Base-by-base conservation (phyloP, 2,797 vertebrate genomes). In the Lindbergichthys nudifrons region DNA sequence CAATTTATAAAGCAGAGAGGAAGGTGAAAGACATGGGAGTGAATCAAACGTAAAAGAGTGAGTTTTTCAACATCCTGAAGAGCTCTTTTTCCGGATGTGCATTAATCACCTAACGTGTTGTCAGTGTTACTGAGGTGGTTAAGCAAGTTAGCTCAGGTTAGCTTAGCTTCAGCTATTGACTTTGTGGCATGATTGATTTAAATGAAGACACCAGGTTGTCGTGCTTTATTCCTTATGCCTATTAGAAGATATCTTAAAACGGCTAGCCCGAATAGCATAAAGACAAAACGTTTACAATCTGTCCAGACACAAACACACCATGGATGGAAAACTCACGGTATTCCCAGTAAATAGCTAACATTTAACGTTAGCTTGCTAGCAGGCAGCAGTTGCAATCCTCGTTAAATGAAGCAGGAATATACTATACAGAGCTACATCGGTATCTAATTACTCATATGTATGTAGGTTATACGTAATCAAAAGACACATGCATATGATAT, bases 361-460 rank as follows among this genome's bases (percentile, higher is more conserved):
- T 36, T 36, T 75, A 70, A 65, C 21, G 42, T 45, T 63, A 75
- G 65, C 77, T 32, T 41, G 43, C 53, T 81, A 63, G 68, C 70
- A 32, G 1, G 10, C 23, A 41, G 5, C 39, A 67, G n/a, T 62
- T 54, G 30, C 65, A 64, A 21, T 45, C 23, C 13, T 52, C 46
- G 18, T 65, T 21, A 53, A 48, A 50, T 4, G 15, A 53, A 50
- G 10, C 26, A 50, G n/a, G 15, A 14, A 59, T 6, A 41, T 3
- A 16, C 1, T 32, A 32, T 69, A 65, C 10, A 39, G 4, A 8
- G 1, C 51, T 21, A 30, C 10, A 3, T 3, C 0, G 0, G 0
- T 6, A 19, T 39, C 13, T 10, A 26, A 19, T 2, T 0, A 12
- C 2, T 18, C 2, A 46, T 14, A 45, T 0, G 3, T 5, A 5